A percentile compares a stretch with the other conserved stretches of the same genome.
Evolutionary conservation across 2,113 vertebrate species (phyloP).

Genomic region (Erinaceus europaeus): DNA sequence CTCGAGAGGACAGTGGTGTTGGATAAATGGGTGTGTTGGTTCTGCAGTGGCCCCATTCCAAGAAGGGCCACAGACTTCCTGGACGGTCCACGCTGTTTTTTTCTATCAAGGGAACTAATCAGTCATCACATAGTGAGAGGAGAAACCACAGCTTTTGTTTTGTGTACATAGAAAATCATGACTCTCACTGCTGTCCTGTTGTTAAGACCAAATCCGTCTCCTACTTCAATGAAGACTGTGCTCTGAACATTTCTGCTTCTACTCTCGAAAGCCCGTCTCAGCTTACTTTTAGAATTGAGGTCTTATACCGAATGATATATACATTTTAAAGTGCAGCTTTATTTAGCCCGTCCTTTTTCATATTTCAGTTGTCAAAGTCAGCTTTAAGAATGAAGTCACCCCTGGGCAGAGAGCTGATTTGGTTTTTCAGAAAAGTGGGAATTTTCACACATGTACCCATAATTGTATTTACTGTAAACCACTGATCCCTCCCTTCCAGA

Average conservation of each 20-base stretch:
- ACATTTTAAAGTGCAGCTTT: constrained; percentile 39
- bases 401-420: too few species aligned
- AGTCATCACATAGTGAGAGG: constrained; percentile 31
- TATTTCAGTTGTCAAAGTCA: background rate
- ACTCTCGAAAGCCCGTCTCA: constrained; percentile 38
- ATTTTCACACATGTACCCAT: too few species aligned
- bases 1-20: constrained; percentile 37
- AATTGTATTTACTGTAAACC: too few species aligned
- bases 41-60: constrained; percentile 60
- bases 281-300: background rate
- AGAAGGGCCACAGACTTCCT: constrained; percentile 17
- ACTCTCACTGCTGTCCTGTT: constrained; percentile 39
- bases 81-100: constrained; percentile 57
- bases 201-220: constrained; percentile 59
- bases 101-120: constrained; percentile 63
- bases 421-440: too few species aligned
- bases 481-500: too few species aligned
- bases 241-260: constrained; percentile 57
- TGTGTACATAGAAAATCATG: constrained; percentile 58
- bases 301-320: constrained; percentile 17
- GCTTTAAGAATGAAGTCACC: background rate
- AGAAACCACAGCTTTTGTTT: background rate
- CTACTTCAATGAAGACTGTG: constrained; percentile 49
- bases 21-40: constrained; percentile 61
- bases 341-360: background rate